phyloP scores from a whole-genome alignment of 2,113 vertebrate genomes.

The Poicephalus gulielmi region DNA sequence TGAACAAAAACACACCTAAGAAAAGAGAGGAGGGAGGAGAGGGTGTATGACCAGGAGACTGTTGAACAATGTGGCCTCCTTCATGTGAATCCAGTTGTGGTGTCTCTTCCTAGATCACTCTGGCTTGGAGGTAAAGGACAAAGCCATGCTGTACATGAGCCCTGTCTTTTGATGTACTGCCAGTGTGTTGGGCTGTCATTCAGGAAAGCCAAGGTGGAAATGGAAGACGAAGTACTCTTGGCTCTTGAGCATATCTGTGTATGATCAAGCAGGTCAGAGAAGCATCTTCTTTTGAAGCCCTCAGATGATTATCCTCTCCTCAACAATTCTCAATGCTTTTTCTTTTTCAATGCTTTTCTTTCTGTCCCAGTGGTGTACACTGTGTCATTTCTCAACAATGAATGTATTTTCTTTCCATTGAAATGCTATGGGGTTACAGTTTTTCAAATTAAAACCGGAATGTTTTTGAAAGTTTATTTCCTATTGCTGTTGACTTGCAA shows the following conservation, averaged over 20 bases:
- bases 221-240: background rate
- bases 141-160: background rate
- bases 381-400: conserved; percentile 48
- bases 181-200: background rate
- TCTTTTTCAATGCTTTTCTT: background rate
- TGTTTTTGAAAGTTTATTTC: background rate
- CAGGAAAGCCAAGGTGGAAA: fast-evolving
- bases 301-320: background rate
- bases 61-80: background rate
- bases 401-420: conserved; percentile 34
- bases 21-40: background rate
- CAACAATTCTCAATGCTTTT: background rate
- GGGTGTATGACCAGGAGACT: background rate
- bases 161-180: background rate
- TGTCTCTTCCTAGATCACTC: background rate
- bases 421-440: conserved; percentile 28
- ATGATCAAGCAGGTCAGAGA: background rate
- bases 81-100: background rate
- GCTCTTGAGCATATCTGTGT: background rate
- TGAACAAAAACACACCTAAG: background rate
- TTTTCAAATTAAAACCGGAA: conserved; percentile 37
- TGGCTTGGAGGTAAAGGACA: background rate
- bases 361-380: conserved; percentile 11
- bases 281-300: background rate
- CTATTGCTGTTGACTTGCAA: conserved; percentile 50